phyloP scores from a whole-genome alignment of 2,888 invertebrate genomes.

The Acheta domesticus region DNA sequence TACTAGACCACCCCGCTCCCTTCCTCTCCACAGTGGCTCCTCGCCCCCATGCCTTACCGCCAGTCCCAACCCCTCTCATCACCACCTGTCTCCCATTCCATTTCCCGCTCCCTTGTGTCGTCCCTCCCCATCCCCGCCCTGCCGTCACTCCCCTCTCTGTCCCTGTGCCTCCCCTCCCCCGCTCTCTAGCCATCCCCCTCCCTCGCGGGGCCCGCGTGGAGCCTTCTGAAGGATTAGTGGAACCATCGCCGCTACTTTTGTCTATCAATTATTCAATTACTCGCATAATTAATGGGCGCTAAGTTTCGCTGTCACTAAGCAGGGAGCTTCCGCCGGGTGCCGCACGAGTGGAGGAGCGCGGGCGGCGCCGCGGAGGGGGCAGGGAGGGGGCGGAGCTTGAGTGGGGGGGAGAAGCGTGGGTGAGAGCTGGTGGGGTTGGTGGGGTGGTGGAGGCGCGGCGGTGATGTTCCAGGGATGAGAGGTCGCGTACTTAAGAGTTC shows the following conservation, averaged over 20 bases:
- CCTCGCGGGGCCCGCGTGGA: neutral
- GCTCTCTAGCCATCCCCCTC: neutral
- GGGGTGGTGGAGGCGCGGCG: neutral
- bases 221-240: neutral
- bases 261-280: slow-evolving; percentile 1
- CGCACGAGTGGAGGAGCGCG: neutral
- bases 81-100: neutral
- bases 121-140: neutral
- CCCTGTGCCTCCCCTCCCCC: neutral
- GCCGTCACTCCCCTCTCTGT: neutral
- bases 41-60: too few species aligned
- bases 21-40: too few species aligned
- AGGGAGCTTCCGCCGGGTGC: neutral
- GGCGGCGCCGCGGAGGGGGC: neutral
- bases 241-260: slow-evolving; percentile 18
- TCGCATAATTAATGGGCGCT: neutral
- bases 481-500: too few species aligned
- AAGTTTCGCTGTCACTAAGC: slow-evolving; percentile 18
- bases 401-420: neutral
- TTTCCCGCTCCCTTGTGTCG: neutral
- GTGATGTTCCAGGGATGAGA: too few species aligned
- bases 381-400: too few species aligned
- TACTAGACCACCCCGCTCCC: too few species aligned
- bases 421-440: neutral
- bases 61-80: too few species aligned